Conservation (phyloP, 2,888 invertebrate species). For the Lysandra coridon region DNA sequence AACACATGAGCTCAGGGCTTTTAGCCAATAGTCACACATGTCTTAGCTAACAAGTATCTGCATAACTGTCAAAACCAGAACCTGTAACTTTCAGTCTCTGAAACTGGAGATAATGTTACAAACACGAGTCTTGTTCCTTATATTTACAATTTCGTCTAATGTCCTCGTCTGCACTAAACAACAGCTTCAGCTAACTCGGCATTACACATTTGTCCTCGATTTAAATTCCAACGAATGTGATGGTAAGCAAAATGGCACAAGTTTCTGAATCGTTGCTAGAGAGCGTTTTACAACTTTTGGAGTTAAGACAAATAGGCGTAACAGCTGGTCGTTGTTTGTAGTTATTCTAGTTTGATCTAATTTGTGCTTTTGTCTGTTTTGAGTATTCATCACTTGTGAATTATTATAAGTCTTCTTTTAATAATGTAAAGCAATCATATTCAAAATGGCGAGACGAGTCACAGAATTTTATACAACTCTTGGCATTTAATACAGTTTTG, state of each 20-base stretch:
- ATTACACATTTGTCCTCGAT: background rate
- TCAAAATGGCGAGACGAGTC: too few relatives aligned
- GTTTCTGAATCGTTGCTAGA: background rate
- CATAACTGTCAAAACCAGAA: background rate
- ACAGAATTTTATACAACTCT: too few relatives aligned
- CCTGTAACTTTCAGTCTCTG: background rate
- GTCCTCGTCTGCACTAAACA: background rate
- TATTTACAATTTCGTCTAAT: background rate
- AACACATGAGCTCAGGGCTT: too few relatives aligned
- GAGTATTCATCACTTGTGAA: background rate
- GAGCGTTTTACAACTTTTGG: conserved; percentile 9
- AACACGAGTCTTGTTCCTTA: too few relatives aligned
- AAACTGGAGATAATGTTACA: background rate
- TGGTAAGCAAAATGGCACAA: background rate
- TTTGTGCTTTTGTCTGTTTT: background rate
- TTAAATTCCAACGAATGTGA: conserved; percentile 3
- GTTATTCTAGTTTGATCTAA: background rate
- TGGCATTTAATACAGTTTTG: too few relatives aligned
- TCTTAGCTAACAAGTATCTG: background rate
- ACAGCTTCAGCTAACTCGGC: background rate
- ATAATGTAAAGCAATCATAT: too few relatives aligned
- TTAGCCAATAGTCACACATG: background rate
- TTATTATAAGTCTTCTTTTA: too few relatives aligned
- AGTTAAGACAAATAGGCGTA: conserved; percentile 7
- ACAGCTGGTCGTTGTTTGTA: conserved; percentile 3